Evolutionary conservation across 2,797 vertebrate genomes (phyloP).

Genomic region (Anguilla pacifica): DNA sequence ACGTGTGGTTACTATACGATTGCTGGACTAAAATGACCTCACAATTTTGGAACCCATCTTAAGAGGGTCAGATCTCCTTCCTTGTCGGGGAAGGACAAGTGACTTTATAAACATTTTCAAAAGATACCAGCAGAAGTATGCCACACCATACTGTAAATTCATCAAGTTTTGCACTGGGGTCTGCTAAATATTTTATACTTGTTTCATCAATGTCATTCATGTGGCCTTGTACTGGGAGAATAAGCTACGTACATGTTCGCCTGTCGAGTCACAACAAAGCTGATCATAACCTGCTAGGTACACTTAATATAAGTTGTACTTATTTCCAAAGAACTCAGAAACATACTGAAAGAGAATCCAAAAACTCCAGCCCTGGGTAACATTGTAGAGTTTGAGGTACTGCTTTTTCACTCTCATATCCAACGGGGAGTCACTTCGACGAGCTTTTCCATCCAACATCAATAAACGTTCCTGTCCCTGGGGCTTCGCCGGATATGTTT

Average conservation of each 20-base stretch:
- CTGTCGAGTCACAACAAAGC: neutral
- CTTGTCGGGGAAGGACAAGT: neutral
- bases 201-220: neutral
- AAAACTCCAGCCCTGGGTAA: neutral
- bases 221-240: neutral
- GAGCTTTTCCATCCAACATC: neutral
- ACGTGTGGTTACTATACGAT: neutral
- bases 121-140: neutral
- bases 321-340: neutral
- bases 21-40: neutral
- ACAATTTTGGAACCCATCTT: neutral
- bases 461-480: neutral
- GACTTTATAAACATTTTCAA: neutral
- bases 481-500: neutral
- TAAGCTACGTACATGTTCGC: neutral
- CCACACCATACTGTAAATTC: neutral
- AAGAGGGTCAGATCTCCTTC: neutral
- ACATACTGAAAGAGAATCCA: neutral
- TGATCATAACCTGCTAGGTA: neutral
- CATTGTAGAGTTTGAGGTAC: neutral
- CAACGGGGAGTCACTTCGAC: conserved; percentile 8
- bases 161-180: neutral
- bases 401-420: conserved; percentile 9
- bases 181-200: neutral
- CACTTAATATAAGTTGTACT: neutral